Percentiles rank a stretch among this genome's conserved stretches.
These are phyloP conservation scores for Castor canadensis DNA, from an alignment of 2,113 vertebrate genomes.

Conservation along the genomic window DNA sequence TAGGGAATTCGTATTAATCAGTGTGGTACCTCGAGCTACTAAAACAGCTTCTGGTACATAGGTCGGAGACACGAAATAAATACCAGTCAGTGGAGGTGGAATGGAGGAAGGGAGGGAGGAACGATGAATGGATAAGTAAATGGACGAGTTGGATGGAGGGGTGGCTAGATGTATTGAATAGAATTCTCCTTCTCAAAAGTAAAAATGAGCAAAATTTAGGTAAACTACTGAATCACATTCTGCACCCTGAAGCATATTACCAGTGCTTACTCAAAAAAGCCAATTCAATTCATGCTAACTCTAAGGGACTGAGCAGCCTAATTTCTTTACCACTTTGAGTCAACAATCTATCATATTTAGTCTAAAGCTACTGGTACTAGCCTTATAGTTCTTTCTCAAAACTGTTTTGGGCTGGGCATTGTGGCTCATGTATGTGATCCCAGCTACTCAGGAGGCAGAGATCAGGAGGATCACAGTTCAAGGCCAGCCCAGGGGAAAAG, in stretches of 20 bases:
- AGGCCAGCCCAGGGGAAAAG: too few relatives aligned
- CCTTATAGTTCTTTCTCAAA: conserved; percentile 21
- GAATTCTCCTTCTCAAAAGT: background rate
- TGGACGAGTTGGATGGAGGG: background rate
- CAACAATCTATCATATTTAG: background rate
- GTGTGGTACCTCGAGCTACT: background rate
- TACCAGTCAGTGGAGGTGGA: background rate
- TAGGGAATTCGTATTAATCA: background rate
- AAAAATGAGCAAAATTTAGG: background rate
- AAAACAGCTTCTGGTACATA: background rate
- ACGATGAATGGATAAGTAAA: background rate
- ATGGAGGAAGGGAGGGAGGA: background rate
- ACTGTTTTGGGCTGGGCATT: too few relatives aligned
- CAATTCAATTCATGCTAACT: conserved; percentile 11
- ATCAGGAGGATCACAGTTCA: too few relatives aligned
- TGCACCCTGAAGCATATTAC: background rate
- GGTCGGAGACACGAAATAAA: background rate
- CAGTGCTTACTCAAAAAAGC: background rate
- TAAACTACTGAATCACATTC: conserved; percentile 9
- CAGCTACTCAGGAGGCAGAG: too few relatives aligned
- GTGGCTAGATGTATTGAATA: background rate
- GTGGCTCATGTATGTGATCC: too few relatives aligned
- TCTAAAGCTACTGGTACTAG: background rate
- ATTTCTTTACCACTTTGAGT: background rate
- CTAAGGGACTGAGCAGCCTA: background rate